Conservation (phyloP, 2,888 invertebrate species). For the Cantharis lateralis region DNA sequence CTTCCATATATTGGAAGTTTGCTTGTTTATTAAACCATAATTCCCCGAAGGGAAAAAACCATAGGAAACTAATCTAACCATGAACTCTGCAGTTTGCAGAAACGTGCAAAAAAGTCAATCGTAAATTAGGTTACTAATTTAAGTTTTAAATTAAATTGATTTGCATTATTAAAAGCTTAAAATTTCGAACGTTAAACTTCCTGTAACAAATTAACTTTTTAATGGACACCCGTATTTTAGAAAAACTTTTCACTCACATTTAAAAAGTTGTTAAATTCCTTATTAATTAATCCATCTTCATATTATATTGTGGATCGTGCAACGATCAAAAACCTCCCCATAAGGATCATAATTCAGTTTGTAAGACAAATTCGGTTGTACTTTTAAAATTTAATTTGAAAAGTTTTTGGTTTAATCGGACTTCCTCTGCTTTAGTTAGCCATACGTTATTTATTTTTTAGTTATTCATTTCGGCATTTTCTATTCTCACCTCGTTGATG, state of each 20-base stretch:
- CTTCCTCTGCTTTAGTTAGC: neutral
- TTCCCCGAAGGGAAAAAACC: neutral
- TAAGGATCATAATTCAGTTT: neutral
- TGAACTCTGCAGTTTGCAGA: neutral
- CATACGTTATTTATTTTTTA: neutral
- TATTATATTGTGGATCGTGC: neutral
- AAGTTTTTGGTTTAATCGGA: neutral
- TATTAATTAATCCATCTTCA: neutral
- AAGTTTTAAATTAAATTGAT: neutral
- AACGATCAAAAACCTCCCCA: neutral
- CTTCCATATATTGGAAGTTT: neutral
- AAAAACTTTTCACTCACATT: neutral
- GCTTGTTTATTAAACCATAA: neutral
- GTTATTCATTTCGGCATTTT: neutral
- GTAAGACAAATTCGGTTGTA: neutral
- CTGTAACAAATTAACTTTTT: neutral
- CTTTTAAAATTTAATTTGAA: neutral
- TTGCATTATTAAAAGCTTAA: neutral
- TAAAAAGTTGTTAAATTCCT: neutral
- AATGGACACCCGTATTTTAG: neutral
- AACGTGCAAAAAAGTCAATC: neutral
- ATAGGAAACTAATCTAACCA: neutral
- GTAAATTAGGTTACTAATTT: neutral
- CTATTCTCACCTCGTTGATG: neutral
- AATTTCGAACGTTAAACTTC: neutral